A percentile compares a stretch with the other conserved stretches of the same genome.
phyloP scores from a whole-genome alignment of 2,797 vertebrate species.

The Acrossocheilus fasciatus region DNA sequence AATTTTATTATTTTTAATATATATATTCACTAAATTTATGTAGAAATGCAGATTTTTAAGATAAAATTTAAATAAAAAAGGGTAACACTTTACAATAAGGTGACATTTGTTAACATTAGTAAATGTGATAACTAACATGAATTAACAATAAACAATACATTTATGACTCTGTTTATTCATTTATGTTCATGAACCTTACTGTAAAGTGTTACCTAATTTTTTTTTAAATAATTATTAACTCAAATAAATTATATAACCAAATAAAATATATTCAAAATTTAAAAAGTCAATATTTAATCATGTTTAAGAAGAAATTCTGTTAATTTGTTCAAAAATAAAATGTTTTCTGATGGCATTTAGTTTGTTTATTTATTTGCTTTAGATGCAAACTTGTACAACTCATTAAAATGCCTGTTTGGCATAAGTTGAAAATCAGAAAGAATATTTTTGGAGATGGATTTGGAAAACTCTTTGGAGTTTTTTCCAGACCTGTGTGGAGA shows the following conservation, averaged over 20 bases:
- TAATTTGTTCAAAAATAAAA: neutral
- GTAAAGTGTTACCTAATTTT: no score
- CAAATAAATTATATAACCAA: neutral
- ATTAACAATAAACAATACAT: no score
- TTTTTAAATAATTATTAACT: no score
- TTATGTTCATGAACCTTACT: no score
- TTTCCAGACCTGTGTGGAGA: conserved; percentile 13
- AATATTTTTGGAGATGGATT: neutral
- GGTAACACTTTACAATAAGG: no score
- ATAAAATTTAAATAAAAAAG: neutral
- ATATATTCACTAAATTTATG: neutral
- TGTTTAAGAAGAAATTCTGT: neutral
- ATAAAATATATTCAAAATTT: neutral
- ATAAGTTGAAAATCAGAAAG: neutral
- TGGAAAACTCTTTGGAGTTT: conserved; percentile 8
- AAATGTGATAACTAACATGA: no score
- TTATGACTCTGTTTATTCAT: no score
- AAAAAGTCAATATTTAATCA: neutral
- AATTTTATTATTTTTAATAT: no score
- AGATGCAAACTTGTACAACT: neutral
- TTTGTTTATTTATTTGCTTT: neutral
- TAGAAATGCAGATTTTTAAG: neutral
- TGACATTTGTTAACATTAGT: no score
- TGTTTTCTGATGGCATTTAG: neutral
- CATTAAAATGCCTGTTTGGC: neutral